Base-by-base conservation (phyloP, 1,140 invertebrate genomes). In the Bemisia tabaci region DNA sequence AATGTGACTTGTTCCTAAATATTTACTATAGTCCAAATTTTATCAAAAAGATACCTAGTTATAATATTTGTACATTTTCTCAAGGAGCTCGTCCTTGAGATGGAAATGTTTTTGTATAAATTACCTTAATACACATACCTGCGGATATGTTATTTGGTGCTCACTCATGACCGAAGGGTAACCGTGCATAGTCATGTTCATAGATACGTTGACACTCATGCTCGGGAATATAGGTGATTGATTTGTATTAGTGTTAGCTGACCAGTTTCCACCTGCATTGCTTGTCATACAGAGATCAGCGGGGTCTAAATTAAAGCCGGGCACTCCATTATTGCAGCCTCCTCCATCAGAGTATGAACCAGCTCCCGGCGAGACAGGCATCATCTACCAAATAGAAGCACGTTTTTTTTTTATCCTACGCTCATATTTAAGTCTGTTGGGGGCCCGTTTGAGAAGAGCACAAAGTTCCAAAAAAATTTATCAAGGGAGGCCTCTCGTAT, bases 171-270 rank as follows among this genome's bases (percentile, higher is more conserved):
- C 71, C 0, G 84, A 79, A 22, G 85, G 83, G 73, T 88, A 89
- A 63, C 90, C 90, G 76, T 90, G 91, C 87, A 95, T 95, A 22
- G 94, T 96, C 94, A 96, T 96, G 76, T 94, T 95, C 94, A 96
- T 95, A 66, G 92, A 94, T 0, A 96, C 92, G 74, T 96, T 97
- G 67, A 96, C 92, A 72, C 90, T 93, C 93, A 97, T 96, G 68
- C 88, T 87, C 22, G 89, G 89, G 76, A 92, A 91, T 70, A 87
- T 12, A 79, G 66, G 70, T 74, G 68, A 22, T 59, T 67, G 65
- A 67, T 69, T 33, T 61, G 61, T 48, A 11, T 48, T 60, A 25
- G 21, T 62, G 21, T 48, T 60, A 25, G 21, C 33, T 48, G 33
- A 48, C 33, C 33, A 48, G 17, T 17, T 17, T 17, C 33, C 33